Evolutionary conservation across 2,888 invertebrate species (phyloP).

Genomic region (Hyposoter didymator): DNA sequence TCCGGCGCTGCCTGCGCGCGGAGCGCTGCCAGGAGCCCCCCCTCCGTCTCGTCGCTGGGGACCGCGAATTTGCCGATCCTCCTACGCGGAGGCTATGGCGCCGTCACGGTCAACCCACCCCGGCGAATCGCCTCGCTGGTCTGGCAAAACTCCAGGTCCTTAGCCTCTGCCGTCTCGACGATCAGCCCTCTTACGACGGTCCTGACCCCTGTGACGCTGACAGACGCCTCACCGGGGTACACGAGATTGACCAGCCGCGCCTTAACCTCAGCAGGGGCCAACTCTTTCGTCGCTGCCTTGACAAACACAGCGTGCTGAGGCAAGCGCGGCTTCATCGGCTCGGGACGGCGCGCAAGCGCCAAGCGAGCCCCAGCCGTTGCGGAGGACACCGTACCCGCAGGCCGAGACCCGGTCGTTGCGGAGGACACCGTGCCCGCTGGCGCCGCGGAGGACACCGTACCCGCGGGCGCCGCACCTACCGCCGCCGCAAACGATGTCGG

Average conservation of each 20-base stretch:
- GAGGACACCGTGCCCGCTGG: not conserved
- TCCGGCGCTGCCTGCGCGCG: not conserved
- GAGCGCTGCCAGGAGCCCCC: not conserved
- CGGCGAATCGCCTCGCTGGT: not conserved
- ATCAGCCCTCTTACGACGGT: not conserved
- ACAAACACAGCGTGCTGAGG: not conserved
- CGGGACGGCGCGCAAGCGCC: not conserved
- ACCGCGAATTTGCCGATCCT: slow-evolving; percentile 7
- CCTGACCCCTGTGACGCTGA: not conserved
- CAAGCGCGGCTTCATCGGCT: not conserved
- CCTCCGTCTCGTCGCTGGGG: not conserved
- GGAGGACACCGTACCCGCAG: not conserved
- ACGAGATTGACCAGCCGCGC: slow-evolving; percentile 8
- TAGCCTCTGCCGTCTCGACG: not conserved
- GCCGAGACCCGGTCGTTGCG: not conserved
- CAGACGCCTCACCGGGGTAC: not conserved
- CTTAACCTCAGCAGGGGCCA: slow-evolving; percentile 11
- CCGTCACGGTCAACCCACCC: not conserved
- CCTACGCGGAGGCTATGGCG: not conserved
- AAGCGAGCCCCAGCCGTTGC: too few species aligned
- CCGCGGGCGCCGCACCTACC: not conserved
- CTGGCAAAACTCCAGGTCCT: not conserved
- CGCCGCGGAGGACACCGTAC: not conserved
- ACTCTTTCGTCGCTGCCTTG: not conserved
- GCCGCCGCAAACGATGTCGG: not conserved